Percentiles rank a stretch among this genome's conserved stretches.
phyloP scores from a whole-genome alignment of 2,113 vertebrate species.

The Percopsis transmontana region DNA sequence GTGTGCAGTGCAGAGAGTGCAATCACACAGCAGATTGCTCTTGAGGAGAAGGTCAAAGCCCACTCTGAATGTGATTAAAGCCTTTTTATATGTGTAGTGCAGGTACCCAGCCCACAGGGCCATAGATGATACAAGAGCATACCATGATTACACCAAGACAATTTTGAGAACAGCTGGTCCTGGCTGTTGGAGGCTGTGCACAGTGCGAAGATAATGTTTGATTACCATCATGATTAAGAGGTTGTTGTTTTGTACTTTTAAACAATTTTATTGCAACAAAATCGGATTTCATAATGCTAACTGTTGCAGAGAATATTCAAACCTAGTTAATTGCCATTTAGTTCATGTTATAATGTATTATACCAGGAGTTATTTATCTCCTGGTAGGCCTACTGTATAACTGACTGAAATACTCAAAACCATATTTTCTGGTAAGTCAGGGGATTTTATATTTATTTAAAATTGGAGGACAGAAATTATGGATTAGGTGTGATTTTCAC shows the following conservation, averaged over 20 bases:
- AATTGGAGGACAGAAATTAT: too few species aligned
- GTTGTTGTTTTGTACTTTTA: too few species aligned
- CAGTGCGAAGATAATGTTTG: neutral
- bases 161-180: neutral
- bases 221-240: neutral
- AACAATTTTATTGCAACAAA: neutral
- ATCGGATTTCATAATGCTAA: neutral
- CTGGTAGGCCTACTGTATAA: too few species aligned
- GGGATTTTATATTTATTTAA: too few species aligned
- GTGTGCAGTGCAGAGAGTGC: slow-evolving; percentile 33
- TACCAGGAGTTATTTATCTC: too few species aligned
- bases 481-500: too few species aligned
- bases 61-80: slow-evolving; percentile 58
- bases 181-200: neutral
- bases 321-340: too few species aligned
- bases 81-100: slow-evolving; percentile 17
- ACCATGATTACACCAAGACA: slow-evolving; percentile 1
- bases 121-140: neutral
- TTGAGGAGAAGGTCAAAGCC: slow-evolving; percentile 66
- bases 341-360: too few species aligned
- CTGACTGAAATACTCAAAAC: too few species aligned
- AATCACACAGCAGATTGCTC: slow-evolving; percentile 59
- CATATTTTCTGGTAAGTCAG: too few species aligned
- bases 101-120: slow-evolving; percentile 7
- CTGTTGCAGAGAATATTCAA: too few species aligned